phyloP scores from a whole-genome alignment of 1,140 invertebrate species.

The Oreohelix idahoensis region DNA sequence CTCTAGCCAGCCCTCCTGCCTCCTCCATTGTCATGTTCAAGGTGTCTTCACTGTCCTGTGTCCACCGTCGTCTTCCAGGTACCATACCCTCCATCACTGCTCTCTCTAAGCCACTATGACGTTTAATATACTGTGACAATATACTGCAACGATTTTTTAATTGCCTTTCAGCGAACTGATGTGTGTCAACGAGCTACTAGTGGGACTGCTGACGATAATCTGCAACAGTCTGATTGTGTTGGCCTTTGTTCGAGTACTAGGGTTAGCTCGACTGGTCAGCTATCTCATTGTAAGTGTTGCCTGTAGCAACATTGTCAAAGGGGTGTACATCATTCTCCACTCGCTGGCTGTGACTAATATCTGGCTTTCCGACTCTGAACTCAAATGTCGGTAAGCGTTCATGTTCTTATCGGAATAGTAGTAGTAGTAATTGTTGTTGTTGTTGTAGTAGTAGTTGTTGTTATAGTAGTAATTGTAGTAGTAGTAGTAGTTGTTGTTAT shows the following conservation, averaged over 20 bases:
- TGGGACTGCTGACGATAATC: not conserved
- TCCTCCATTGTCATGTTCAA: too few relatives aligned
- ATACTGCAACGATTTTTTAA: too few relatives aligned
- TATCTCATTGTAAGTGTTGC: not conserved
- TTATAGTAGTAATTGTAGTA: not conserved
- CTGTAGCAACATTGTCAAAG: not conserved
- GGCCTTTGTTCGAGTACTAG: conserved; percentile 2
- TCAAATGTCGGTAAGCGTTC: not conserved
- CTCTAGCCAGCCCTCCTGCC: too few relatives aligned
- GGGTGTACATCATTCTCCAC: not conserved
- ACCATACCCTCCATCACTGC: too few relatives aligned
- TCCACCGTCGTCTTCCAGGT: too few relatives aligned
- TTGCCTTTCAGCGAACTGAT: not conserved
- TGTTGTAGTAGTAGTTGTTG: not conserved
- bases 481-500: not conserved
- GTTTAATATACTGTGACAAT: too few relatives aligned
- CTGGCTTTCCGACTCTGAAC: not conserved
- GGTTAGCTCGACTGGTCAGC: not conserved
- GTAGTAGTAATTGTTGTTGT: not conserved
- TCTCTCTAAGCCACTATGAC: too few relatives aligned
- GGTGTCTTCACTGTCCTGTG: too few relatives aligned
- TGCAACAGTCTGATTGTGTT: not conserved
- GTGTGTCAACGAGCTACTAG: not conserved
- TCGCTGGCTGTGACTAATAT: not conserved
- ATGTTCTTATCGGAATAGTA: too few relatives aligned